phyloP scores from a whole-genome alignment of 1,140 invertebrate genomes.

The Pantala flavescens region DNA sequence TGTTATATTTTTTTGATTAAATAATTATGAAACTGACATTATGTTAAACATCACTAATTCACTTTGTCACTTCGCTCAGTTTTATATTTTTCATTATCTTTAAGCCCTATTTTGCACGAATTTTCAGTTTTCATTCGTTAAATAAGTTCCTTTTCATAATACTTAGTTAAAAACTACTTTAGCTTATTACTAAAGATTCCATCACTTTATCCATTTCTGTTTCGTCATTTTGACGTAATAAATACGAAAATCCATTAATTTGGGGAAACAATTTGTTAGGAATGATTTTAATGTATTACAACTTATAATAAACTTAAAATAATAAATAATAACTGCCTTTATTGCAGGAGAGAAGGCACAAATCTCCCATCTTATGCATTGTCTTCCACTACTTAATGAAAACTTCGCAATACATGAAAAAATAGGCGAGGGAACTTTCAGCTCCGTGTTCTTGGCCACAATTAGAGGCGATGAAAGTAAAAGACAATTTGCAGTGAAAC shows the following conservation, averaged over 20 bases:
- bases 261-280: not conserved
- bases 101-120: too few species aligned
- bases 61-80: too few species aligned
- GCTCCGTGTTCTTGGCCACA: constrained; percentile 64
- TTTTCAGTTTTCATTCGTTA: too few species aligned
- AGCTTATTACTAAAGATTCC: not conserved
- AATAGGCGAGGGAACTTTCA: constrained; percentile 72
- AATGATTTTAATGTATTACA: not conserved
- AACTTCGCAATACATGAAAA: constrained; percentile 56
- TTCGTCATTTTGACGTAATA: not conserved
- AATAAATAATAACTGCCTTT: not conserved
- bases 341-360: not conserved
- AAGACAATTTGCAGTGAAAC: constrained; percentile 63
- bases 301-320: not conserved
- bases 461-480: constrained; percentile 41
- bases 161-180: too few species aligned
- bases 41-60: too few species aligned
- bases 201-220: not conserved
- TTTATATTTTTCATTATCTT: too few species aligned
- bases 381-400: constrained; percentile 47
- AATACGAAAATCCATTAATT: not conserved
- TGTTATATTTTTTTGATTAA: not conserved
- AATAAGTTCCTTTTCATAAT: too few species aligned
- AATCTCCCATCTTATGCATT: not conserved
- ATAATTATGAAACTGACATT: too few species aligned